Percentiles rank a stretch among this genome's conserved stretches.
Conservation (phyloP, 2,113 vertebrate species). For the Ceyx margarethae region DNA sequence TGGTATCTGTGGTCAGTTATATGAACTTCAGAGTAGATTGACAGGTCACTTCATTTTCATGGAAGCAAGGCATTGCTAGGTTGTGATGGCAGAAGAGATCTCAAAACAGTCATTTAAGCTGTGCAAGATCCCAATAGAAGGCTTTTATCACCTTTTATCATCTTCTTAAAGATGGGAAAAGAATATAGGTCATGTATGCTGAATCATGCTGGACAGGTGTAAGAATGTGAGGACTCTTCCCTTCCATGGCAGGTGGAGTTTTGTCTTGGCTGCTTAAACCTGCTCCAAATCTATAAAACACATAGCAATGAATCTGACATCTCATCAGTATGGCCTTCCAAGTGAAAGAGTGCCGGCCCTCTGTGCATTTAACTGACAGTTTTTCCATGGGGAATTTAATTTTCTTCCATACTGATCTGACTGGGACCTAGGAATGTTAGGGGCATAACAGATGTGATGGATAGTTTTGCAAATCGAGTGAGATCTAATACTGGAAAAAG, state of each 20-base stretch:
- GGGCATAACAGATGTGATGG: background rate
- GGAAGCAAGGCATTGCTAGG: background rate
- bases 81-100: background rate
- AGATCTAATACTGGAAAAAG: background rate
- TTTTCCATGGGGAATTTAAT: background rate
- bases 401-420: background rate
- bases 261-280: background rate
- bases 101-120: background rate
- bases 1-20: background rate
- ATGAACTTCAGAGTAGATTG: background rate
- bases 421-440: background rate
- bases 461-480: background rate
- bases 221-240: background rate
- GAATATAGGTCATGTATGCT: background rate
- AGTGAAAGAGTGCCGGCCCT: background rate
- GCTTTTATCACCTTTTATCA: background rate
- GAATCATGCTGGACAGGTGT: background rate
- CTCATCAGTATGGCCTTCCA: background rate
- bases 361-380: background rate
- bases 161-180: background rate
- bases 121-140: background rate
- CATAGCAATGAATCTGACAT: accelerated
- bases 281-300: background rate
- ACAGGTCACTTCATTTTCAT: background rate
- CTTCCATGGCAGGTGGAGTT: background rate